A percentile compares a stretch with the other conserved stretches of the same genome.
These are phyloP conservation scores for Gambusia affinis DNA, from an alignment of 2,113 vertebrate genomes.

Conservation along the genomic window DNA sequence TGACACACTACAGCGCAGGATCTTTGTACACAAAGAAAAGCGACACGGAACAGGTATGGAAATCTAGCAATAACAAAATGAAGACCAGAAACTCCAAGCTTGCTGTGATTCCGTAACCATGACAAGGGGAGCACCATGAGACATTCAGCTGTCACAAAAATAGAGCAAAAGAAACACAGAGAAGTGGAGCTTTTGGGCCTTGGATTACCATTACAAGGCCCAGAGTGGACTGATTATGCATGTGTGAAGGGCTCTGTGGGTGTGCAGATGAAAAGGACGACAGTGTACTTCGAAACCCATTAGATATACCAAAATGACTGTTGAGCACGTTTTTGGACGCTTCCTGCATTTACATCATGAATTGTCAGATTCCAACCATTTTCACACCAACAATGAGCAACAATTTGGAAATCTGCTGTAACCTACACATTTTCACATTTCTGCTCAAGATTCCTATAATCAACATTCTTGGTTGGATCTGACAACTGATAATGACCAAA, in stretches of 20 bases:
- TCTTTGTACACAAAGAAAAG: constrained; percentile 76
- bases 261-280: constrained; percentile 78
- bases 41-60: constrained; percentile 78
- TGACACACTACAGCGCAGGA: constrained; percentile 74
- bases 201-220: constrained; percentile 89
- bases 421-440: background rate
- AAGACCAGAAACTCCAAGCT: constrained; percentile 86
- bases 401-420: background rate
- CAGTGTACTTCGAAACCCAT: constrained; percentile 57
- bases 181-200: constrained; percentile 72
- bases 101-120: constrained; percentile 91
- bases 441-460: constrained; percentile 8
- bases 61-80: constrained; percentile 82
- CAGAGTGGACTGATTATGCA: constrained; percentile 74
- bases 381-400: background rate
- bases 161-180: constrained; percentile 67
- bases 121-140: constrained; percentile 88
- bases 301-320: constrained; percentile 29
- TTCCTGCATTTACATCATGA: constrained; percentile 24
- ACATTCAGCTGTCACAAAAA: constrained; percentile 76
- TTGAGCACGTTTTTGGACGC: constrained; percentile 52
- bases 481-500: constrained; percentile 30
- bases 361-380: constrained; percentile 4
- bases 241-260: constrained; percentile 73
- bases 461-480: constrained; percentile 17